Evolutionary conservation across 1,140 invertebrate species (phyloP), one percentile per base, ranked within the genome.

Genomic region (Drosophila kikkawai): DNA sequence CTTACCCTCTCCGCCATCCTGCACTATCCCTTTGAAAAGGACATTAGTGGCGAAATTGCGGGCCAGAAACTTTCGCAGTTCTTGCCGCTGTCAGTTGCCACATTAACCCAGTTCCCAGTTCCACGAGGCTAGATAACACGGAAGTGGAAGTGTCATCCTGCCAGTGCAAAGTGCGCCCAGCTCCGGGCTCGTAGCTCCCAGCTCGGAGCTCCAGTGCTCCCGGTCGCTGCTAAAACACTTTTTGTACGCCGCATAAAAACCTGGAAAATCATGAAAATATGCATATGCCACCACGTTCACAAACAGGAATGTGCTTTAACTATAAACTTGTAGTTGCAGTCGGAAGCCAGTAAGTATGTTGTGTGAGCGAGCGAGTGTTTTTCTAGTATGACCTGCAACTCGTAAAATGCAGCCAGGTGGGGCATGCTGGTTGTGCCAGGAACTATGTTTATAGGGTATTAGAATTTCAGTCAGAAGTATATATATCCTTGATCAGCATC

Each of bases 101-200:
- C 82, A 87, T 87, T 88, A 88, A 88, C 83, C 84, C 76, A 86
- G 83, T 67, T 66, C 8, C 45, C 48, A 50, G 47, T 55, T 82
- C 55, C 48, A 50, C 32, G 42, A 63, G 56, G 61, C 71, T 67
- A 79, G 80, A 87, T 80, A 88, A 80, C 83, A 88, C 80, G 84
- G 73, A 83, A 88, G 70, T 86, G 84, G 68, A 80, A 87, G 71
- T 86, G 82, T 87, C 79, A 85, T 76, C 77, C 82, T 57, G 64
- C 63, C 56, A 70, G 50, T 73, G 60, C 61, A 71, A 37, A 39
- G 53, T 56, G 53, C 53, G 39, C 15, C 12, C 7, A 8, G 19
- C 44, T 48, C 19, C 7, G 6, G 0, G 44, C 12, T 47, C 19
- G 1, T 42, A 6, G n/a, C 3, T 17, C n/a, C 1, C 7, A 26